Percentiles rank a stretch among this genome's conserved stretches.
These are phyloP conservation scores for Valencia hispanica DNA, from an alignment of 2,797 vertebrate genomes.

Conservation along the genomic window DNA sequence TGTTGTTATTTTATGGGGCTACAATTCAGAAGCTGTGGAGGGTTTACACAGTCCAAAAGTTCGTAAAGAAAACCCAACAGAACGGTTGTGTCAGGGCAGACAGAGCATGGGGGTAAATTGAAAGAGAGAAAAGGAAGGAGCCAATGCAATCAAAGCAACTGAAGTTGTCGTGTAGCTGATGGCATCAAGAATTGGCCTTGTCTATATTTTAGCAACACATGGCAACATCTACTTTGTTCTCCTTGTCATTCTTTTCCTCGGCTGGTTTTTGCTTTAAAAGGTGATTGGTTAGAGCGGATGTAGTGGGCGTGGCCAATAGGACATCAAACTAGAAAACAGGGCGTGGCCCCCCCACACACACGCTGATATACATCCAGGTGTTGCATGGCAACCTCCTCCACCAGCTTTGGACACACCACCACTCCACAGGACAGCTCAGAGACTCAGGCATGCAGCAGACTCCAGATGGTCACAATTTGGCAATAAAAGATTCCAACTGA, in stretches of 20 bases:
- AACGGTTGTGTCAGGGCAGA: constrained; percentile 25
- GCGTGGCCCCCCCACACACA: constrained; percentile 34
- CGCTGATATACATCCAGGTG: constrained; percentile 36
- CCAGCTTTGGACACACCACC: constrained; percentile 69
- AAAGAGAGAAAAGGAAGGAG: constrained; percentile 42
- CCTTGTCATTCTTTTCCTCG: constrained; percentile 70
- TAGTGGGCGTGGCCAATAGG: constrained; percentile 92
- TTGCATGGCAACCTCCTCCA: constrained; percentile 73
- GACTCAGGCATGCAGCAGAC: constrained; percentile 86
- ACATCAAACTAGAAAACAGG: constrained; percentile 92
- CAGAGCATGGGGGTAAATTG: constrained; percentile 41
- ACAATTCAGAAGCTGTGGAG: constrained; percentile 50
- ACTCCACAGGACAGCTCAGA: constrained; percentile 73
- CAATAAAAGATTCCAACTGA: constrained; percentile 46
- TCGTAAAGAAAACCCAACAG: constrained; percentile 39
- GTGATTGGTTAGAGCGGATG: constrained; percentile 92
- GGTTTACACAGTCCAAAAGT: constrained; percentile 47
- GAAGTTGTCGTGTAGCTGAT: constrained; percentile 84
- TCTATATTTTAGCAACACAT: constrained; percentile 93
- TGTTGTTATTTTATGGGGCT: constrained; percentile 50
- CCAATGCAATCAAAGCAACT: constrained; percentile 74
- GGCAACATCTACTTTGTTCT: constrained; percentile 89
- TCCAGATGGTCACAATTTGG: constrained; percentile 68
- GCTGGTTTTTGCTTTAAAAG: constrained; percentile 84
- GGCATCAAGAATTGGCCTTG: constrained; percentile 85